A percentile compares a stretch with the other conserved stretches of the same genome.
phyloP scores from a whole-genome alignment of 2,797 vertebrate species.

The Brachymystax lenok region DNA sequence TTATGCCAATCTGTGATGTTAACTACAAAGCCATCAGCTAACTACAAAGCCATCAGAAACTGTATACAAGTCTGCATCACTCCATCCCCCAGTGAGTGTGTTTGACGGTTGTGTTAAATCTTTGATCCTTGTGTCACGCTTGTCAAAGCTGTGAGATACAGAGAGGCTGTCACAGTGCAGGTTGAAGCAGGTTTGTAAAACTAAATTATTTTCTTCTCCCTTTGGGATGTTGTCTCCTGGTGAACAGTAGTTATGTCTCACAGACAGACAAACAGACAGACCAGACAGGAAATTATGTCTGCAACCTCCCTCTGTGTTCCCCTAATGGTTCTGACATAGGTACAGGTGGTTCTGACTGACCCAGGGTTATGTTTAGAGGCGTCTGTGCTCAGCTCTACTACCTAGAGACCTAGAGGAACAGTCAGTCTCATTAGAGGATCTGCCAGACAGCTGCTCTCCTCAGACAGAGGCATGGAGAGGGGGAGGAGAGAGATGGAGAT shows the following conservation, averaged over 20 bases:
- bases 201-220: not conserved
- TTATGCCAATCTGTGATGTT: too few species aligned
- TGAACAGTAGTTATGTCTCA: not conserved
- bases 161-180: not conserved
- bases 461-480: too few species aligned
- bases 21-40: too few species aligned
- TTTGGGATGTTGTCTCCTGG: not conserved
- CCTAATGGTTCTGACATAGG: too few species aligned
- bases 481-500: not conserved
- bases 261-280: not conserved
- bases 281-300: too few species aligned
- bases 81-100: not conserved
- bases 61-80: not conserved
- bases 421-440: too few species aligned
- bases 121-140: not conserved
- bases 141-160: not conserved
- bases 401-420: too few species aligned
- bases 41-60: not conserved
- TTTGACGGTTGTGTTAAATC: not conserved
- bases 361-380: too few species aligned
- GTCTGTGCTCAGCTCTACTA: too few species aligned
- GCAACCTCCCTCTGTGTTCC: too few species aligned
- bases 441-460: too few species aligned
- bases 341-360: constrained; percentile 14
- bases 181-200: not conserved